A percentile compares a stretch with the other conserved stretches of the same genome.
Conservation (phyloP, 2,113 vertebrate genomes). For the Panthera leo region DNA sequence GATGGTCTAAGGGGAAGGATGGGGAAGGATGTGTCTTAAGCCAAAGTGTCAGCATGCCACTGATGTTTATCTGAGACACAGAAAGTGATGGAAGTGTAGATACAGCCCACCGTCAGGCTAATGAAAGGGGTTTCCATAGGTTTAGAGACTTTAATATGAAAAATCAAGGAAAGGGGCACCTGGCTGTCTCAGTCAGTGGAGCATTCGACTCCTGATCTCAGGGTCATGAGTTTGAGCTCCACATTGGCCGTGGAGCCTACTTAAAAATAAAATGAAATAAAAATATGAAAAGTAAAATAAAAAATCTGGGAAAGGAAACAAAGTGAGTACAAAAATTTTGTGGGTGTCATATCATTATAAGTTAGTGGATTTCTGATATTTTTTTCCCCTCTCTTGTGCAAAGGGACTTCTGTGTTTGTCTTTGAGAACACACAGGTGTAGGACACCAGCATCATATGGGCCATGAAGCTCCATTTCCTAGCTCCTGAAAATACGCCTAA, state of each 20-base stretch:
- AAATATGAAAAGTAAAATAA: neutral
- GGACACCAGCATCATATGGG: neutral
- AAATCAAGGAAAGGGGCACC: neutral
- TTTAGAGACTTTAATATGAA: neutral
- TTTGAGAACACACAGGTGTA: neutral
- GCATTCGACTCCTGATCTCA: neutral
- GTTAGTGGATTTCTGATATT: neutral
- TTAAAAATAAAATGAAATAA: neutral
- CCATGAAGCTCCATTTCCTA: neutral
- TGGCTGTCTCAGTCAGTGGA: neutral
- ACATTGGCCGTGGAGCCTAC: rapidly evolving
- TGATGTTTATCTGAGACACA: neutral
- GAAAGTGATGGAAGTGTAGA: neutral
- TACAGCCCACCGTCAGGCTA: neutral
- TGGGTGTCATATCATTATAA: neutral
- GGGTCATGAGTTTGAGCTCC: neutral
- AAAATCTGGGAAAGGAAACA: neutral
- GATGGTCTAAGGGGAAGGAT: neutral
- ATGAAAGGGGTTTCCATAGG: neutral
- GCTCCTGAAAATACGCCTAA: neutral
- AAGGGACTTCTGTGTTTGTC: neutral
- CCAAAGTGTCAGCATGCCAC: too few species aligned
- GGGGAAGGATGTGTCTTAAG: neutral
- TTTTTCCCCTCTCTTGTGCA: neutral
- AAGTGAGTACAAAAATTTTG: neutral